Evolutionary conservation across 2,888 invertebrate species (phyloP), one percentile per base, ranked within the genome.

Genomic region (Dione juno): DNA sequence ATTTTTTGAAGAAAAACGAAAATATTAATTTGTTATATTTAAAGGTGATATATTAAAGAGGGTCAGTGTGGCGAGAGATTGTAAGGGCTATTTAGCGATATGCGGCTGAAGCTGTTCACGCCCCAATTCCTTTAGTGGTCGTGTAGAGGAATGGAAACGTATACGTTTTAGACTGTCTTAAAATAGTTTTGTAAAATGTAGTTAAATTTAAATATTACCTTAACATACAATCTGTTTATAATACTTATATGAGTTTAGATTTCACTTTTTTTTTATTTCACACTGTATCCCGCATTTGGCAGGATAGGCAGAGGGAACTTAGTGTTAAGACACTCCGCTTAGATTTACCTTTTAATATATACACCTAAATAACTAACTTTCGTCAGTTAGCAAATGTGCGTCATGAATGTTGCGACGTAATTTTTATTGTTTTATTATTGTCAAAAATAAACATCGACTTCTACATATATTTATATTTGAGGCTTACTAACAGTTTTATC

Each of bases 111-210:
- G 70, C 67, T 64, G 50, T 73, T 67, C 28, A 73, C 72, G 72
- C 72, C 58, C 72, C 54, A 70, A 53, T 73, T 73, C 67, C 50
- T 54, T 59, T 59, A 73, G 72, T 73, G 52, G 72, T 67, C 64
- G 37, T 19, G 50, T 66, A 37, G 45, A 53, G 53, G 53, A 63
- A 64, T 59, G 43, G 48, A 50, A 50, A 64, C 48, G 14, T 35
- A 50, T 64, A 64, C 48, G 14, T 35, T 64, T 64, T 64, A 64
- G 37, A 45, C 48, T 50, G 48, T 50, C 64, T 64, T 50, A 37
- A 64, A 37, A 50, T 64, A 48, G 37, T 37, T 64, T 64, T 48
- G 35, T 48, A 64, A 64, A 64, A 16, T 16, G 19, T 37, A 11
- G 21, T 50, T 59, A 6, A 59, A 43, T 59, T 41, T 37, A n/a